Percentiles rank a stretch among this genome's conserved stretches.
These are phyloP conservation scores for Hapalemur alaotrensis DNA, from an alignment of 2,797 vertebrate species.

Conservation along the genomic window DNA sequence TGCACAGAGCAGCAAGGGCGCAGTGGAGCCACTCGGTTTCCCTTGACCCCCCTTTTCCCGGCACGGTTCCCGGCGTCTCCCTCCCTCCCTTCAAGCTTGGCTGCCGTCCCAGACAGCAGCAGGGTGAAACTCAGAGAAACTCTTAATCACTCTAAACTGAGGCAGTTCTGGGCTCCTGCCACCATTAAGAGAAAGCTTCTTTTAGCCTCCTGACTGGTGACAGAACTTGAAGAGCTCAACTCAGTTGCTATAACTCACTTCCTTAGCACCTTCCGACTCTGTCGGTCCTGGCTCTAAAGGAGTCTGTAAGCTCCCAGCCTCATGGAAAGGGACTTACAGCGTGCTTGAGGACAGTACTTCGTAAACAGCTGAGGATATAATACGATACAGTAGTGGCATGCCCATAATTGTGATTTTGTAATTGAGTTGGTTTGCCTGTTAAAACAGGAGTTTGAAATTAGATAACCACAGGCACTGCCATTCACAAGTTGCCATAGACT, in stretches of 20 bases:
- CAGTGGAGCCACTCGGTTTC: rapidly evolving
- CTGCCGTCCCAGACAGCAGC: not conserved
- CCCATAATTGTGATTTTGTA: not conserved
- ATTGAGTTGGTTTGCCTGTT: not conserved
- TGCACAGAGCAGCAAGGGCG: not conserved
- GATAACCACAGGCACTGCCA: not conserved
- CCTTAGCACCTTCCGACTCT: not conserved
- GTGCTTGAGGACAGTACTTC: not conserved
- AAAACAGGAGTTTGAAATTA: not conserved
- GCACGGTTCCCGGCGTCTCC: not conserved
- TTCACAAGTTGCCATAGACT: not conserved
- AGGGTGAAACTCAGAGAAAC: not conserved
- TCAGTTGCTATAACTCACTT: not conserved
- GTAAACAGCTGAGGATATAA: not conserved
- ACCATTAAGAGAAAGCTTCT: not conserved
- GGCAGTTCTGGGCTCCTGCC: not conserved
- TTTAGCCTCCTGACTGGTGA: not conserved
- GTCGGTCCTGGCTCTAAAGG: not conserved
- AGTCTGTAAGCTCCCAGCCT: not conserved
- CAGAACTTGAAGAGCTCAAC: not conserved
- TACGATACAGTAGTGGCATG: too few relatives aligned
- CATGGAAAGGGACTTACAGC: not conserved
- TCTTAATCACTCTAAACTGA: not conserved
- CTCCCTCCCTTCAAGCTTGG: not conserved
- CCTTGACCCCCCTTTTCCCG: not conserved